Evolutionary conservation across 2,888 invertebrate species (phyloP), one percentile per base, ranked within the genome.

Genomic region (Ophion ellenae): DNA sequence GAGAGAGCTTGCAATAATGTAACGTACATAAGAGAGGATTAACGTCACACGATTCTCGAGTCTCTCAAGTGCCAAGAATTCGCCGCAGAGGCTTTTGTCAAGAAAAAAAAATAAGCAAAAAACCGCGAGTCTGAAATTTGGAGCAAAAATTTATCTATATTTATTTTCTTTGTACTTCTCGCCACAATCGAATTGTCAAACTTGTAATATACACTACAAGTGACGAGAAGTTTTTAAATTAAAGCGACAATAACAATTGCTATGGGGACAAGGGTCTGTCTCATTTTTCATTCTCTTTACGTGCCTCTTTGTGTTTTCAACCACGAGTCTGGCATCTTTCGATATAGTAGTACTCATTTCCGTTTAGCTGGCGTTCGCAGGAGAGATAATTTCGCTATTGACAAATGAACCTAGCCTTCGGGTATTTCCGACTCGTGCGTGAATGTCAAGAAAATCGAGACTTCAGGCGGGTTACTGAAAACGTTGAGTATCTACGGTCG

Each of bases 21-120:
- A 36, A 53, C 5, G 53, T 7, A 66, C 78, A 24, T 17, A 61
- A 79, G 78, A 67, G 9, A 17, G 24, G 61, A 36, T 17, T 40
- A 67, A 67, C 40, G 71, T 82, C 82, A 70, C 79, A 79, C 79
- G 82, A 78, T 24, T 73, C 75, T 80, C 53, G 36, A 63, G 66
- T 76, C 63, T 57, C 66, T 11, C n/a, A 11, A 14, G 47, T 14
- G 17, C 24, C 24, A n/a, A 67, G 67, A 83, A 83, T 77, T 61
- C 40, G 69, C 77, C 63, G 71, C 73, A 63, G 71, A 20, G 53
- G 32, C 45, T 76, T 66, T n/a, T 59, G 73, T 47, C 4, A 24
- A 63, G 45, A 53, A 80, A 64, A 32, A 69, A 64, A 71, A 71
- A 32, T 17, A 47, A 17, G 40, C 40, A 40, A 40, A 40, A 40